A percentile compares a stretch with the other conserved stretches of the same genome.
Evolutionary conservation across 2,888 invertebrate genomes (phyloP).

Genomic region (Pammene aurita): DNA sequence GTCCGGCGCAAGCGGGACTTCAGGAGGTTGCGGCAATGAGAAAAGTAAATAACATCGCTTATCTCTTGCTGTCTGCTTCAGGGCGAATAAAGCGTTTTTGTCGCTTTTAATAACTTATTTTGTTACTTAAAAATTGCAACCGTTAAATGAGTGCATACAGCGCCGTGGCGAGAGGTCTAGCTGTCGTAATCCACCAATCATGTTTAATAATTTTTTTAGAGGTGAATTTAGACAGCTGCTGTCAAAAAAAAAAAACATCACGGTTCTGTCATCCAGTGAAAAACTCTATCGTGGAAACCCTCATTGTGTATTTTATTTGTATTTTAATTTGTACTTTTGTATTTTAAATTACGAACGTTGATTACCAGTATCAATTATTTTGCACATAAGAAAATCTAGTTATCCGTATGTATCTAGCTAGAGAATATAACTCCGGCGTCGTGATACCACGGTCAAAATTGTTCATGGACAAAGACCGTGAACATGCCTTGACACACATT

Average conservation of each 20-base stretch:
- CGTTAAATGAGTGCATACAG: too few relatives aligned
- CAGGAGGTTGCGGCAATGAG: constrained; percentile 10
- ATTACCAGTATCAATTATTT: too few relatives aligned
- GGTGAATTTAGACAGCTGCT: too few relatives aligned
- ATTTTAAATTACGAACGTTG: neutral
- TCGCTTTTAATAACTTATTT: neutral
- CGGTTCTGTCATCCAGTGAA: too few relatives aligned
- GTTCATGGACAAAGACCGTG: constrained; percentile 69
- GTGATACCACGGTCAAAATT: constrained; percentile 68
- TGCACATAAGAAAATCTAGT: neutral
- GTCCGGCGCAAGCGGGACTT: constrained; percentile 25
- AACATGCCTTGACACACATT: constrained; percentile 78
- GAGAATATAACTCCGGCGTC: neutral
- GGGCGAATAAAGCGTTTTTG: neutral
- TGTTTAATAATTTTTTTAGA: too few relatives aligned
- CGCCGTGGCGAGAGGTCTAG: too few relatives aligned
- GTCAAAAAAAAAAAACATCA: too few relatives aligned
- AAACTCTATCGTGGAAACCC: too few relatives aligned
- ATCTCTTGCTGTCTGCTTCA: constrained; percentile 1
- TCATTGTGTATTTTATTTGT: too few relatives aligned
- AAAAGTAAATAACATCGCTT: constrained; percentile 19
- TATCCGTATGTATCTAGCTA: neutral
- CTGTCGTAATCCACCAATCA: too few relatives aligned
- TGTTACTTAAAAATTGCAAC: neutral
- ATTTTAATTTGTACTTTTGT: too few relatives aligned